Evolutionary conservation across 2,888 invertebrate species (phyloP), one percentile per base, ranked within the genome.

Genomic region (Yponomeuta evonymella): DNA sequence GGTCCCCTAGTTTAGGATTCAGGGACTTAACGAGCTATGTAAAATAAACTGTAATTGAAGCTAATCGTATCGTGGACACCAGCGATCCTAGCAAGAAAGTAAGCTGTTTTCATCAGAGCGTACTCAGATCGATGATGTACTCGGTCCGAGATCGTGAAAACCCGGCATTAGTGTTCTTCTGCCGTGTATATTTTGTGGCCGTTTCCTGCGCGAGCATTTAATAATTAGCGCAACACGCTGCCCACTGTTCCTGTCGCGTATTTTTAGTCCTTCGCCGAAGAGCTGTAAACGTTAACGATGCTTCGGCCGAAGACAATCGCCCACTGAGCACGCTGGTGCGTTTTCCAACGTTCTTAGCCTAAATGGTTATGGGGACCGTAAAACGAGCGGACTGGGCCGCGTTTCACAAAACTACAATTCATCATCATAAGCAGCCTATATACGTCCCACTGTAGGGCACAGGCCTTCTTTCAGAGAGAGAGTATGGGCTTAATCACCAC

Each of bases 191-290:
- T 58, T 58, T 58, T 58, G 51, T 58, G 51, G 12, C 51, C 51
- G 51, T 15, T 91, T 92, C 91, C 91, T 90, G 91, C 85, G 81
- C 81, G 77, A 79, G 88, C 90, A 92, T 58, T 58, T 58, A 58
- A 58, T 58, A 91, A 92, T 92, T 92, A 90, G 89, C 87, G 83
- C 85, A 87, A 83, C 51, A 58, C 84, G 84, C 81, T 33, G 80
- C 78, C 82, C 84, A 83, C 84, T 48, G 29, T 33, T n/a, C 51
- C 51, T 58, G 10, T 29, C 58, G 67, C 15, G 62, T 89, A 89
- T 90, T 88, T 90, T 90, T 90, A 91, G 90, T 83, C 77, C 79
- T 91, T 91, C 91, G 83, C 79, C 83, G 91, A 91, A 91, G 74
- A 75, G 75, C 77, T 81, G 79, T 80, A 82, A 85, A 82, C 81